Evolutionary conservation across 2,113 vertebrate genomes (phyloP).

Genomic region (Corythornis vintsioides): DNA sequence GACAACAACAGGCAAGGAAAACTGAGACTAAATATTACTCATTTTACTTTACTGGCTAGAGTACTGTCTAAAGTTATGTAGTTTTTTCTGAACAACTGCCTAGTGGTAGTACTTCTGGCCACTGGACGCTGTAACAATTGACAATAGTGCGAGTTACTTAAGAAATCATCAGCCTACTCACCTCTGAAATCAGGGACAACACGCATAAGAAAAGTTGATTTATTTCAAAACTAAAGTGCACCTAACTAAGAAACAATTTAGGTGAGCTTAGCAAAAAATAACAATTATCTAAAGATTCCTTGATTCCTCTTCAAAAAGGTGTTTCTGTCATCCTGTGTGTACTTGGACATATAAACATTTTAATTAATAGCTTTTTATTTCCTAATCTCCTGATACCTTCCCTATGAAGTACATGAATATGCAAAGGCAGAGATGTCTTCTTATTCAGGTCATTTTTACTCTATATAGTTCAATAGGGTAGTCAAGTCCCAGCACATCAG

Average conservation of each 20-base stretch:
- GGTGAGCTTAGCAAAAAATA: neutral
- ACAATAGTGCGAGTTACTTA: neutral
- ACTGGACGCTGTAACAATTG: neutral
- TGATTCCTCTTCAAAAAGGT: neutral
- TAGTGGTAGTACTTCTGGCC: neutral
- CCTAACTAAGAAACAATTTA: neutral
- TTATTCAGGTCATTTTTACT: neutral
- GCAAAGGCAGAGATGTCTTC: neutral
- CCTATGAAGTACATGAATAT: neutral
- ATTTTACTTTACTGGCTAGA: neutral
- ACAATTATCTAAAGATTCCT: neutral
- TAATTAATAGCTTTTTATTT: neutral
- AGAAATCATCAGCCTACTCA: neutral
- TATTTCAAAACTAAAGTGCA: neutral
- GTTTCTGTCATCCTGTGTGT: neutral
- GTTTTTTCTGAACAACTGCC: neutral
- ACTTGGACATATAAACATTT: neutral
- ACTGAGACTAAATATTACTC: neutral
- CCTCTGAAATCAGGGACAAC: neutral
- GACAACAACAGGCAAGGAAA: neutral
- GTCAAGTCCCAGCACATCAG: neutral
- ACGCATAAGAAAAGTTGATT: neutral
- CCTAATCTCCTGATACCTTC: neutral
- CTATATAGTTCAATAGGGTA: neutral
- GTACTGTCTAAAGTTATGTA: neutral